These are phyloP conservation scores for Babylonia areolata DNA, from an alignment of 1,140 invertebrate genomes.

Conservation along the genomic window DNA sequence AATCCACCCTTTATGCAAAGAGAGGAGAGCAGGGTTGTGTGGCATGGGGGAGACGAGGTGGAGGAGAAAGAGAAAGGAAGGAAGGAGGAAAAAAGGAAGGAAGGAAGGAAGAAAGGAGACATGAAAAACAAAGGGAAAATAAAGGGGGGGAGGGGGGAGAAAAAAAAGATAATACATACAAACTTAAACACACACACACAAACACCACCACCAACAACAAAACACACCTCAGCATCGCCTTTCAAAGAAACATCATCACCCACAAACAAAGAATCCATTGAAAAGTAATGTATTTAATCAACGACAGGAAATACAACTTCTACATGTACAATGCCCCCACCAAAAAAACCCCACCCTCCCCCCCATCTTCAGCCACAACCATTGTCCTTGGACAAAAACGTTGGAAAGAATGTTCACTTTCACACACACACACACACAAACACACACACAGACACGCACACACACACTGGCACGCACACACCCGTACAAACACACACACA, in stretches of 20 bases:
- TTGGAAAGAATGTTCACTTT: too few species aligned
- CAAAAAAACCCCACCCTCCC: not conserved
- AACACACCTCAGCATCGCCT: not conserved
- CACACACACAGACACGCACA: too few species aligned
- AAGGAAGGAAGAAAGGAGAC: not conserved
- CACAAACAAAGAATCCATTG: too few species aligned
- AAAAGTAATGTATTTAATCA: not conserved
- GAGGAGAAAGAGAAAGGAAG: not conserved
- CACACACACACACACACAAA: too few species aligned
- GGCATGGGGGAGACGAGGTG: not conserved
- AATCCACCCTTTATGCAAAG: too few species aligned
- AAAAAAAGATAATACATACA: not conserved
- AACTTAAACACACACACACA: too few species aligned
- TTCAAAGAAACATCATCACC: not conserved
- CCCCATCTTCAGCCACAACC: not conserved
- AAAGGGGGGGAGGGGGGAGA: not conserved
- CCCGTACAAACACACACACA: too few species aligned
- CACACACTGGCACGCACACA: too few species aligned
- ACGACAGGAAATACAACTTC: too few species aligned
- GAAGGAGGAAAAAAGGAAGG: not conserved
- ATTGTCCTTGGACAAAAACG: not conserved
- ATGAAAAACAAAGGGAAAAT: not conserved
- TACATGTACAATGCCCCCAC: too few species aligned
- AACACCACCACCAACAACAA: too few species aligned
- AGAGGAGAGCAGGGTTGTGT: too few species aligned